These are phyloP conservation scores for Enhydra lutris DNA, from an alignment of 2,113 vertebrate species.

Conservation along the genomic window DNA sequence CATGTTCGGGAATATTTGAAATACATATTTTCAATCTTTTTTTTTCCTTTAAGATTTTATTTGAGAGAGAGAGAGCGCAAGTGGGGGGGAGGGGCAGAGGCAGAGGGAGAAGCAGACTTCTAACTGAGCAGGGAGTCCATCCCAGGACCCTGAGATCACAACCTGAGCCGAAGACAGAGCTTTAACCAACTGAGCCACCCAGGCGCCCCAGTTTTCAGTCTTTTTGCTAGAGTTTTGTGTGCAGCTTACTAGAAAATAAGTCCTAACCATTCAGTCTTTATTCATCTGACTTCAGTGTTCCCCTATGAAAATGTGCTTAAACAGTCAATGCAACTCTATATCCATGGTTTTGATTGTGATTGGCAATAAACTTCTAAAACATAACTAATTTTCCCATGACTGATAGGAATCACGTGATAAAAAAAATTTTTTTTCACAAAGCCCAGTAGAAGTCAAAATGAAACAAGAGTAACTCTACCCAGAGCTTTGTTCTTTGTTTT, in stretches of 20 bases:
- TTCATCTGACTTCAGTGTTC: not conserved
- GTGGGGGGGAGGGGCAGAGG: too few relatives aligned
- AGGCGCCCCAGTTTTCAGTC: not conserved
- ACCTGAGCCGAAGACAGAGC: too few relatives aligned
- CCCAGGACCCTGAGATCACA: too few relatives aligned
- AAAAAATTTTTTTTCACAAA: not conserved
- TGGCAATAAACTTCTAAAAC: not conserved
- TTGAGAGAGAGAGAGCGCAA: too few relatives aligned
- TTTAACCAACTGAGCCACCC: too few relatives aligned
- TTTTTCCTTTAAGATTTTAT: not conserved
- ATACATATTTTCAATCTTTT: not conserved
- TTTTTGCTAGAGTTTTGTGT: not conserved
- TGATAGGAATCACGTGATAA: not conserved
- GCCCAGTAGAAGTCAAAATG: not conserved
- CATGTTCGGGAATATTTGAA: not conserved
- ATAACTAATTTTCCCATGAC: not conserved
- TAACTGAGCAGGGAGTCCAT: too few relatives aligned
- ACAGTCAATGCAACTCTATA: not conserved
- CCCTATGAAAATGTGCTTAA: not conserved
- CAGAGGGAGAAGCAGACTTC: too few relatives aligned
- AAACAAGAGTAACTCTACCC: not conserved
- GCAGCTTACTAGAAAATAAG: not conserved
- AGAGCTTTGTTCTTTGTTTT: not conserved
- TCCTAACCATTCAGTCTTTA: not conserved
- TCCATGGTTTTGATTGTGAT: not conserved